A percentile compares a stretch with the other conserved stretches of the same genome.
phyloP scores from a whole-genome alignment of 2,797 vertebrate genomes.

The Chelon labrosus region DNA sequence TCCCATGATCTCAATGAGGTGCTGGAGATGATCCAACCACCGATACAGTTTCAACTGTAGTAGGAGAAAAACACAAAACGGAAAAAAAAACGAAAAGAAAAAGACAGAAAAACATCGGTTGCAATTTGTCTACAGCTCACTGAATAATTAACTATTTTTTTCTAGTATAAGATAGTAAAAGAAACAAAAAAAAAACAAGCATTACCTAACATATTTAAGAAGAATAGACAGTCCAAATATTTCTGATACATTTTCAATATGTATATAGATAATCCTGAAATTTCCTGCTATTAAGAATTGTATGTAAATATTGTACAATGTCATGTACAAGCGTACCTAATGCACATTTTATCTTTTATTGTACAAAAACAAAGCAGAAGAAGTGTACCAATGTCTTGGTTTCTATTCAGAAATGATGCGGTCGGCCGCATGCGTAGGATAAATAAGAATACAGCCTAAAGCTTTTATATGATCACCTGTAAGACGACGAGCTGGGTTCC shows the following conservation, averaged over 20 bases:
- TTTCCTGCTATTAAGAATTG: conserved; percentile 94
- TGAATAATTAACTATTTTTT: conserved; percentile 92
- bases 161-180: conserved; percentile 91
- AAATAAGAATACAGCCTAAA: conserved; percentile 90
- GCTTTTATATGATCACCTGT: conserved; percentile 94
- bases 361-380: conserved; percentile 94
- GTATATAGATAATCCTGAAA: conserved; percentile 98
- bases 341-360: conserved; percentile 99
- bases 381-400: conserved; percentile 97
- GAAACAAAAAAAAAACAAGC: conserved; percentile 78
- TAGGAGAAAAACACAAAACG: conserved; percentile 9
- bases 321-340: conserved; percentile 99
- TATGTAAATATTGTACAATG: conserved; percentile 99
- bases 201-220: conserved; percentile 87
- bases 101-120: conserved; percentile 75
- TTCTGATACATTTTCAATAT: conserved; percentile 99
- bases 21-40: conserved; percentile 88
- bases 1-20: conserved; percentile 82
- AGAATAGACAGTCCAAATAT: conserved; percentile 97
- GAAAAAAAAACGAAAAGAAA: conserved; percentile 12
- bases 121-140: conserved; percentile 92
- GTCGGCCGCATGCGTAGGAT: conserved; percentile 90
- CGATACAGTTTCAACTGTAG: conserved; percentile 80
- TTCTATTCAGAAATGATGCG: conserved; percentile 95
- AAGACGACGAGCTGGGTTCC: conserved; percentile 88